Base-by-base conservation (phyloP, 2,797 vertebrate genomes). In the Rhinoraja longicauda region DNA sequence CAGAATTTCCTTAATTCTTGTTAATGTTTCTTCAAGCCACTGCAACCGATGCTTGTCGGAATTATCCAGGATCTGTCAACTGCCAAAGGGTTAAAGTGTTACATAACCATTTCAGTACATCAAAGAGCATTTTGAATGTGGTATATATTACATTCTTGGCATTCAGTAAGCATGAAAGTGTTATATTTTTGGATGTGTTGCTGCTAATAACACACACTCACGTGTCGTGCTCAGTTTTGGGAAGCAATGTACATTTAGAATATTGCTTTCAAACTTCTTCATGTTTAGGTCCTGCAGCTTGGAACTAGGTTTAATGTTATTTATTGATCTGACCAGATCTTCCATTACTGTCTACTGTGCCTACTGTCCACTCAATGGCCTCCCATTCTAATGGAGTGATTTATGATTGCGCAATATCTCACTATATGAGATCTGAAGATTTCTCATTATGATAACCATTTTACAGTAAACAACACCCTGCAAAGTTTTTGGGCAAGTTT, bases 171-270 rank as follows among this genome's bases (percentile, higher is more conserved):
- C 70, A 75, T 92, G 45, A 72, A 86, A 57, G 36, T 73, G 36
- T 73, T 45, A 45, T 45, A 45, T 91, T 73, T n/a, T 21, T 26
- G 90, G 36, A 57, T 70, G 70, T 92, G 24, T 57, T 75, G 67
- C 19, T 53, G 12, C 90, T n/a, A 92, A 92, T 92, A 75, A 75
- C 70, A 91, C 45, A 29, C 90, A 73, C 70, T 9, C 29, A 92
- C 29, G 53, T 45, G 90, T 24, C 26, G 90, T 73, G 70, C 24
- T 73, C 36, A 75, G 26, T 92, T 92, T 73, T 92, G 70, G 70
- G 62, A 67, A 8, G 0, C 10, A 75, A 10, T 75, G 70, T 53
- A 70, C 24, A 12, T 70, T 75, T 39, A 73, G 70, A 12, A 53
- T 29, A 92, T 92, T 73, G 67, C 32, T 72, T 73, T 53, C 1